Percentiles rank a stretch among this genome's conserved stretches.
Conservation (phyloP, 2,888 invertebrate species). For the Limnephilus rhombicus region DNA sequence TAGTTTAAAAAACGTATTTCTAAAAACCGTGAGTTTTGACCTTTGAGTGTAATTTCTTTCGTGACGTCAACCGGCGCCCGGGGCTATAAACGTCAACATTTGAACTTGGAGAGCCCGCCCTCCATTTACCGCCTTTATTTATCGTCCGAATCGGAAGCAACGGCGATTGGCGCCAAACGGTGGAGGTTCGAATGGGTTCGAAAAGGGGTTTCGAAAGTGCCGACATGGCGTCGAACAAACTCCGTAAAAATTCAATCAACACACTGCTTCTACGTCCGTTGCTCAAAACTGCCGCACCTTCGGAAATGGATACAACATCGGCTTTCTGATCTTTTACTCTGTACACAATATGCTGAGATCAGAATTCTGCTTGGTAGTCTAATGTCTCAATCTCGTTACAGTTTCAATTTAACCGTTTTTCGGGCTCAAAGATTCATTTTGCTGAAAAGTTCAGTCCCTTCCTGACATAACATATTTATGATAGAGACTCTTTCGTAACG, state of each 20-base stretch:
- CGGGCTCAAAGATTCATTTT: background rate
- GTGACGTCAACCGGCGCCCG: background rate
- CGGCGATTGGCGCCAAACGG: conserved; percentile 48
- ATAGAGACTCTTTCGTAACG: background rate
- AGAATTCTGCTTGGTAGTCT: background rate
- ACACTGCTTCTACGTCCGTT: conserved; percentile 18
- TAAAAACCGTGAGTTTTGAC: background rate
- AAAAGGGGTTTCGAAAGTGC: conserved; percentile 48
- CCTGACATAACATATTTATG: background rate
- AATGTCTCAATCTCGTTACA: background rate
- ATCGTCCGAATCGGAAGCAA: conserved; percentile 33
- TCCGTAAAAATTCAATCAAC: conserved; percentile 62
- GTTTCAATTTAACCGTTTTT: background rate
- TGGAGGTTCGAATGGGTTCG: background rate
- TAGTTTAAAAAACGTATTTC: no score
- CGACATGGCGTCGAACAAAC: conserved; percentile 51
- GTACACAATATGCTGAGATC: background rate
- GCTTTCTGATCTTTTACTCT: background rate
- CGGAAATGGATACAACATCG: conserved; percentile 1
- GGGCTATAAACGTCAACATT: conserved; percentile 35
- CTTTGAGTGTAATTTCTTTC: conserved; percentile 25
- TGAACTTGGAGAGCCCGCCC: conserved; percentile 25
- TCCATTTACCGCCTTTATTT: conserved; percentile 39
- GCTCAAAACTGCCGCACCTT: conserved; percentile 16
- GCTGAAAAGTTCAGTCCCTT: background rate